A percentile compares a stretch with the other conserved stretches of the same genome.
Evolutionary conservation across 2,888 invertebrate species (phyloP).

Genomic region (Apeira syringaria): DNA sequence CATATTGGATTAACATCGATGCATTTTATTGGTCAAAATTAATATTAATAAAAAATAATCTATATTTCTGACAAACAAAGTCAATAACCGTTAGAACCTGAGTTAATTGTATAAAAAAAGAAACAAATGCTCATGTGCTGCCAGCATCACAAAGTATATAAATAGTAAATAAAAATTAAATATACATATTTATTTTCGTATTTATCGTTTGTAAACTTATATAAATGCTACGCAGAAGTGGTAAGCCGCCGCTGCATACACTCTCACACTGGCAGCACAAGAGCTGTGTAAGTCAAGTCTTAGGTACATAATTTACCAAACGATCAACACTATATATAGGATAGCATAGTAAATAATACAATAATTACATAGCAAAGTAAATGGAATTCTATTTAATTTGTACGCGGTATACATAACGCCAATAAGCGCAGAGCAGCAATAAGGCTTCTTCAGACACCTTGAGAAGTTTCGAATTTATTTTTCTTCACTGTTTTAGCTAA

Average conservation of each 20-base stretch:
- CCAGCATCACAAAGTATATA: slow-evolving; percentile 40
- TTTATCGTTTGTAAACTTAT: slow-evolving; percentile 14
- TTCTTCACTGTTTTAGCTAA: background rate
- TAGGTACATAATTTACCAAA: slow-evolving; percentile 56
- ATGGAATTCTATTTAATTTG: slow-evolving; percentile 45
- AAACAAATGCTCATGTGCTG: slow-evolving; percentile 42
- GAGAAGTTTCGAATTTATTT: background rate
- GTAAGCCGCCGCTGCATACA: slow-evolving; percentile 7
- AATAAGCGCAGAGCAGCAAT: slow-evolving; percentile 26
- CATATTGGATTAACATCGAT: slow-evolving; percentile 71
- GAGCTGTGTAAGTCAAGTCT: slow-evolving; percentile 31
- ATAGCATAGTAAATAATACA: slow-evolving; percentile 31
- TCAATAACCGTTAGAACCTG: slow-evolving; percentile 63
- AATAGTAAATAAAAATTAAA: slow-evolving; percentile 20
- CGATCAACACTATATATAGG: slow-evolving; percentile 55
- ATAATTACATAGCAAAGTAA: slow-evolving; percentile 41
- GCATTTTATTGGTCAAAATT: slow-evolving; percentile 78
- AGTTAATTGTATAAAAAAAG: slow-evolving; percentile 53
- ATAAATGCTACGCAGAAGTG: slow-evolving; percentile 39
- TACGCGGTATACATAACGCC: slow-evolving; percentile 29
- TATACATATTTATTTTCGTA: too few species aligned
- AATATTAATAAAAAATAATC: slow-evolving; percentile 72
- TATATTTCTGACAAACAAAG: slow-evolving; percentile 70
- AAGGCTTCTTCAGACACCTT: slow-evolving; percentile 2
- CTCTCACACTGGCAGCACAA: slow-evolving; percentile 42